Base-by-base conservation (phyloP, 1,140 invertebrate genomes). In the Diorhabda sublineata region DNA sequence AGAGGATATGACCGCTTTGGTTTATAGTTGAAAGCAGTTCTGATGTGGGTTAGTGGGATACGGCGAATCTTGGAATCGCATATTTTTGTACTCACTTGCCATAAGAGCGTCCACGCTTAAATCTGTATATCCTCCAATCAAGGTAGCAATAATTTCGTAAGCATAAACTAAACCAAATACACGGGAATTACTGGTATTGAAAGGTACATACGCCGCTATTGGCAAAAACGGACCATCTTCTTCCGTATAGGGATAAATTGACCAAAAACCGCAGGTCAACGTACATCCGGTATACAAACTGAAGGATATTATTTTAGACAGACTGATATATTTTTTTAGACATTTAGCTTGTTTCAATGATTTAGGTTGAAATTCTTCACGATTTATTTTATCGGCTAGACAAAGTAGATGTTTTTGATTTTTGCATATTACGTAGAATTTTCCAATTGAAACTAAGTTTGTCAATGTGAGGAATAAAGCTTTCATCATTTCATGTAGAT, bases 311-410 rank as follows among this genome's bases (percentile, higher is more conserved):
- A 58, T 47, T 63, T 67, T 70, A n/a, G 69, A 67, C 9, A 42
- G 52, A n/a, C 45, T 56, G 6, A 70, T 62, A n/a, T 70, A 62
- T 7, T 59, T n/a, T n/a, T 9, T 44, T 26, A 70, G 61, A 41
- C 62, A 56, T 3, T 44, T 52, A 43, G 47, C 42, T 41, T 70
- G 69, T n/a, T 26, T 26, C n/a, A 3, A n/a, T 3, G 47, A 60
- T 59, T 63, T 67, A 62, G 69, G 69, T 26, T 59, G 45, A 11
- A 70, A 70, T 67, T 58, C 65, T 58, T 70, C 58, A 63, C 69
- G 52, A 45, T 70, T 67, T 11, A 67, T 62, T 9, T 42, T 60
- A 3, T 67, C 44, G 5, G 60, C 47, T 41, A 70, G 45, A 8
- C 44, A n/a, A n/a, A 61, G 58, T 3, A 70, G 43, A 57, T 52